phyloP scores from a whole-genome alignment of 2,797 vertebrate genomes.

The Sebastes nivosus region DNA sequence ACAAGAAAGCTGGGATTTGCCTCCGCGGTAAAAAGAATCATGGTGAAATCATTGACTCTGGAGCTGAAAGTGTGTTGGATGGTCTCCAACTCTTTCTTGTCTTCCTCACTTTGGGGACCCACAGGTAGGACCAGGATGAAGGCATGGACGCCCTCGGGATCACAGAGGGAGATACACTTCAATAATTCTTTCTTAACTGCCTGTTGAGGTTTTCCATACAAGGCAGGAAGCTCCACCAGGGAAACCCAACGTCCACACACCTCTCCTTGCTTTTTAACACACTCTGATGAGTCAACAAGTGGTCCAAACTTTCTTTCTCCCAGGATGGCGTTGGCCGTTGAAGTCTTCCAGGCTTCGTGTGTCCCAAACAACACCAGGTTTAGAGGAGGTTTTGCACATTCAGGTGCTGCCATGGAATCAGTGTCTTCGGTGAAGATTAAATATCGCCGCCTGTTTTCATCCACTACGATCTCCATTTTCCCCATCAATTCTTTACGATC shows the following conservation, averaged over 20 bases:
- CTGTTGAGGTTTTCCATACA: slow-evolving; percentile 5
- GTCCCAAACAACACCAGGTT: slow-evolving; percentile 46
- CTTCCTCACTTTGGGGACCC: slow-evolving; percentile 25
- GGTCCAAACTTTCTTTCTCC: neutral
- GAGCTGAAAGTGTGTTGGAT: slow-evolving; percentile 34
- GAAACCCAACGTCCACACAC: slow-evolving; percentile 20
- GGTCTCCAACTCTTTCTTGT: slow-evolving; percentile 48
- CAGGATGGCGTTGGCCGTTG: neutral
- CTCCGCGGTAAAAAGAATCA: slow-evolving; percentile 27
- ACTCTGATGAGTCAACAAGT: neutral
- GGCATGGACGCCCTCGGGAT: slow-evolving; percentile 30
- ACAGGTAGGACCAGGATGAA: slow-evolving; percentile 52
- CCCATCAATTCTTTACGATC: slow-evolving; percentile 10
- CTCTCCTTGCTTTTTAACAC: slow-evolving; percentile 4
- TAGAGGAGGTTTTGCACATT: neutral
- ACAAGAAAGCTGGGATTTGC: neutral
- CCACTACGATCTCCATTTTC: slow-evolving; percentile 26
- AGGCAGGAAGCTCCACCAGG: slow-evolving; percentile 31
- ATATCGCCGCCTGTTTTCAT: neutral
- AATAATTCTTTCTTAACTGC: rapidly evolving
- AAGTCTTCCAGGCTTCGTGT: slow-evolving; percentile 3
- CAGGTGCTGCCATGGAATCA: neutral
- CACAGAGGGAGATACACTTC: slow-evolving; percentile 9
- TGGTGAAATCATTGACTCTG: slow-evolving; percentile 1
- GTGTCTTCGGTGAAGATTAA: slow-evolving; percentile 6